Conservation (phyloP, 2,113 vertebrate species). For the Lasiurus cinereus region DNA sequence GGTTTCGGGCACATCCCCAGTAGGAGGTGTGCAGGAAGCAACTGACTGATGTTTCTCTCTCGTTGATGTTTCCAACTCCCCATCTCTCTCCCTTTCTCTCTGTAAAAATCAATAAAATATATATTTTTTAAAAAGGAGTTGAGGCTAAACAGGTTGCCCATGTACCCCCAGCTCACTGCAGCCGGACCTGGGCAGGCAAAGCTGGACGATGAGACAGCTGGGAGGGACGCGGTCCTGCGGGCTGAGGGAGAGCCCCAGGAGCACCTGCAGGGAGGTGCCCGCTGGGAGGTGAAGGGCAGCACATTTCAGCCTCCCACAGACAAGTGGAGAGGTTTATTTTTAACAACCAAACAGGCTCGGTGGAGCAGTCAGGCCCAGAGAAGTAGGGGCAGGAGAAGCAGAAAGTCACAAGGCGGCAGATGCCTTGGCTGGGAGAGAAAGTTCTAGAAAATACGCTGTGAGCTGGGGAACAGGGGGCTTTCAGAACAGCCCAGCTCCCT, state of each 20-base stretch:
- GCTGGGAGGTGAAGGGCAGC: not conserved
- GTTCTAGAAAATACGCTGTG: conserved; percentile 80
- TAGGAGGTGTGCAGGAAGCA: too few relatives aligned
- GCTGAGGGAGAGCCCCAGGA: not conserved
- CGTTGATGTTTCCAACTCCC: too few relatives aligned
- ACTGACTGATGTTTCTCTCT: too few relatives aligned
- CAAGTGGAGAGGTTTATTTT: not conserved
- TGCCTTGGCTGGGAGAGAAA: conserved; percentile 86
- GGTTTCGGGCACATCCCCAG: too few relatives aligned
- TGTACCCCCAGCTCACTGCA: not conserved
- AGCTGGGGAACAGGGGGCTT: conserved; percentile 78
- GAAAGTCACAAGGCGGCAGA: conserved; percentile 83
- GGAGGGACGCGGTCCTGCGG: not conserved
- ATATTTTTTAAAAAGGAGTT: not conserved
- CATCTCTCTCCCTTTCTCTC: too few relatives aligned
- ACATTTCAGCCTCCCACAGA: not conserved
- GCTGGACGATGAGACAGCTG: rapidly evolving
- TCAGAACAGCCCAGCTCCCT: conserved; percentile 75
- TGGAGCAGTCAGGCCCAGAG: conserved; percentile 71
- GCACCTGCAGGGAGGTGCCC: not conserved
- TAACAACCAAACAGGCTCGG: conserved; percentile 71
- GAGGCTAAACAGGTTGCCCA: not conserved
- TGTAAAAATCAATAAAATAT: too few relatives aligned
- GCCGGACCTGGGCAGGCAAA: not conserved
- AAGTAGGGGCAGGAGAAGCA: not conserved